These are phyloP conservation scores for Apodemia zela DNA, from an alignment of 2,888 invertebrate genomes.

Conservation along the genomic window DNA sequence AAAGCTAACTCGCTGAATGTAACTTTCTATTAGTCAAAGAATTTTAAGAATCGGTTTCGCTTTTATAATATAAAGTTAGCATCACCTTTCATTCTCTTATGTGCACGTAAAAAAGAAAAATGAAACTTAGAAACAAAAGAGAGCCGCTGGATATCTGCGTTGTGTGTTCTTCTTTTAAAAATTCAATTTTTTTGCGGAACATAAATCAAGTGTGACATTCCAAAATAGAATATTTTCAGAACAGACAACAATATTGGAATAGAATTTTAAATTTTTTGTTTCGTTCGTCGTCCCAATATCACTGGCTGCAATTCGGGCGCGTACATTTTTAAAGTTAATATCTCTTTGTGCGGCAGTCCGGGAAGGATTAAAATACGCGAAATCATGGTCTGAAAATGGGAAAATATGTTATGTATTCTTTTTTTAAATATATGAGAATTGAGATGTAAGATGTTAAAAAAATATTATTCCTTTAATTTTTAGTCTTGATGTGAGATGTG, in stretches of 20 bases:
- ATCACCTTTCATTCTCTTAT: no score
- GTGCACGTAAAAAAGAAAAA: no score
- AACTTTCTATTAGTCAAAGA: no score
- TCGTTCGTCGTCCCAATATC: constrained; percentile 28
- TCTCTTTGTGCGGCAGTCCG: constrained; percentile 55
- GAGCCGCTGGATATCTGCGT: no score
- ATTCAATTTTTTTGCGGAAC: background rate
- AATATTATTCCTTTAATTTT: no score
- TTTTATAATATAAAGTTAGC: no score
- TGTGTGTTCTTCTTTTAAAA: background rate
- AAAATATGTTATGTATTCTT: background rate
- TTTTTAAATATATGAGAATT: background rate
- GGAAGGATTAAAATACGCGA: constrained; percentile 18
- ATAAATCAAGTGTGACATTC: background rate
- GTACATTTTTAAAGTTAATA: constrained; percentile 73
- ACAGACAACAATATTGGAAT: constrained; percentile 23
- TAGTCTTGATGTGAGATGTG: no score
- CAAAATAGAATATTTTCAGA: constrained; percentile 8
- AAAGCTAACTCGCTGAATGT: no score
- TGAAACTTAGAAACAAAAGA: no score
- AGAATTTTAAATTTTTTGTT: constrained; percentile 28
- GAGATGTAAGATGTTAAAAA: no score
- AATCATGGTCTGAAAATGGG: constrained; percentile 1
- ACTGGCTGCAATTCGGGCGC: constrained; percentile 29
- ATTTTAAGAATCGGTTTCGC: no score